Conservation (phyloP, 2,113 vertebrate species). For the Rutilus rutilus region DNA sequence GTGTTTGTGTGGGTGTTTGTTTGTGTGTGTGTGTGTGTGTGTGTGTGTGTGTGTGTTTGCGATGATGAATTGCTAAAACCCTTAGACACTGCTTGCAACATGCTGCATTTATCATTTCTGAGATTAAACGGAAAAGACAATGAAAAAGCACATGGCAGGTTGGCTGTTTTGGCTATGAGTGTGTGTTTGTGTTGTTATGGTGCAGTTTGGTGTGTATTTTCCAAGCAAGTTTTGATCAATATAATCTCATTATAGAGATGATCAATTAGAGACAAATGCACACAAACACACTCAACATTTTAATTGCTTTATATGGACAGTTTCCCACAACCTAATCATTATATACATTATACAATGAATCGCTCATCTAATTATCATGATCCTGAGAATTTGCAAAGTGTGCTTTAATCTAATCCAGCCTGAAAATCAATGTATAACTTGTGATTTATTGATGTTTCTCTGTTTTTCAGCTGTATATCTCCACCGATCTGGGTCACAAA, state of each 20-base stretch:
- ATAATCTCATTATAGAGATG: constrained; percentile 60
- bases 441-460: constrained; percentile 30
- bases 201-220: constrained; percentile 13
- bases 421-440: constrained; percentile 11
- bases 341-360: constrained; percentile 23
- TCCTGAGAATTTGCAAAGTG: constrained; percentile 1
- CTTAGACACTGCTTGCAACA: constrained; percentile 21
- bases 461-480: constrained; percentile 83
- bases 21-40: neutral
- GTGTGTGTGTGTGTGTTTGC: constrained; percentile 19
- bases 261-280: constrained; percentile 54
- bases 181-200: constrained; percentile 19
- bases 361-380: neutral
- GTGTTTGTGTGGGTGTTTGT: neutral
- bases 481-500: constrained; percentile 87
- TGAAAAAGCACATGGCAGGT: neutral
- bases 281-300: constrained; percentile 28
- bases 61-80: constrained; percentile 38
- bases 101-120: constrained; percentile 12
- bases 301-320: neutral
- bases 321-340: constrained; percentile 11
- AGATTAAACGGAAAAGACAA: constrained; percentile 21
- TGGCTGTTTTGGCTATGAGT: neutral
- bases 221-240: constrained; percentile 56
- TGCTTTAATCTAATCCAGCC: neutral